Base-by-base conservation (phyloP, 2,888 invertebrate species). In the Marronus borbonicus region DNA sequence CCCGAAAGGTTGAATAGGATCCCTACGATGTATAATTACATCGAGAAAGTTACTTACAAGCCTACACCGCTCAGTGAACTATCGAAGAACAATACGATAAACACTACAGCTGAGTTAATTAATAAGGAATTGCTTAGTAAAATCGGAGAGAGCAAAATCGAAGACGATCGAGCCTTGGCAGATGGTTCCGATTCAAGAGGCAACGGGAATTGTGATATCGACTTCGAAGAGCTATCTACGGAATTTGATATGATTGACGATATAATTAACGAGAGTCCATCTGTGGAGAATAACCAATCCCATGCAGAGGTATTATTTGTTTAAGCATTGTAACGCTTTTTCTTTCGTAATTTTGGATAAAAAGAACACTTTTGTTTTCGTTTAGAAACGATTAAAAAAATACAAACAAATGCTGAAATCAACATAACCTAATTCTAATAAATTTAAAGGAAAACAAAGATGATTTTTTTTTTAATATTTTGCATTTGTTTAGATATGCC, bases 201-300 rank as follows among this genome's bases (percentile, higher is more conserved):
- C 20, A 44, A 80, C 50, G 78, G 50, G n/a, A 72, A 72, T 39
- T 72, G 72, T 52, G 58, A 88, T 28, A 86, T 87, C 50, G 83
- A 87, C 68, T 84, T 89, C 74, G 88, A 88, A 80, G 87, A 87
- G 74, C 85, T 89, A 65, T 84, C 87, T 3, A 84, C 83, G 10
- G 90, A 89, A 70, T 88, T 89, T 81, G 87, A 89, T 78, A 83
- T 88, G 77, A 87, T 90, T 66, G 89, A 89, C 81, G 89, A 89
- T 77, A 87, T 89, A 72, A 82, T 89, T 3, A 84, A 82, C 55
- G 80, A 84, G 49, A 55, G 39, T 39, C 58, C 72, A 10, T 20
- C 36, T 58, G 20, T 12, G 36, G 58, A 39, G 17, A 17, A 10
- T 10, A 17, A 39, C n/a, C 49, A 80, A n/a, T 17, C 20, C 5